These are phyloP conservation scores for Hephaestus fuliginosus DNA, from an alignment of 2,797 vertebrate genomes.

Conservation along the genomic window DNA sequence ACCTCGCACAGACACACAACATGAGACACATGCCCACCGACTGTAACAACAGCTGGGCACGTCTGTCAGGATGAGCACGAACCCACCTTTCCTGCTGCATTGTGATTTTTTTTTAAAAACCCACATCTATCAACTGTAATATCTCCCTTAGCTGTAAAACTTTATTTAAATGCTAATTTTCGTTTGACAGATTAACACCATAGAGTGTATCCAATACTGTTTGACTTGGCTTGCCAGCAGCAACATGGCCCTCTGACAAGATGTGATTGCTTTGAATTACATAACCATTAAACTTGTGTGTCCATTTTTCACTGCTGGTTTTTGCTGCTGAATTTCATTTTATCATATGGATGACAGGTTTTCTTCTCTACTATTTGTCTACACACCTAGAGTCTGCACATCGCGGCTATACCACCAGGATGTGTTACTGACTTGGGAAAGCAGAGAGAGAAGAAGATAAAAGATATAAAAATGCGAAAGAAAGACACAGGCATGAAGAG, in stretches of 20 bases:
- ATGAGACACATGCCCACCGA: background rate
- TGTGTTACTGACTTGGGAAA: background rate
- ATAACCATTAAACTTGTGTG: background rate
- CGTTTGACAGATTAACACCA: constrained; percentile 30
- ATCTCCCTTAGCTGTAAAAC: constrained; percentile 3
- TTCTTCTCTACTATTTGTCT: background rate
- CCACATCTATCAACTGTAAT: constrained; percentile 11
- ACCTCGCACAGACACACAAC: background rate
- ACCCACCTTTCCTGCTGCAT: constrained; percentile 12
- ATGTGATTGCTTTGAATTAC: constrained; percentile 6
- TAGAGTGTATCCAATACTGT: background rate
- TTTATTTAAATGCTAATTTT: constrained; percentile 48
- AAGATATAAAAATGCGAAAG: background rate
- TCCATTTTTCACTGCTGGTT: constrained; percentile 1
- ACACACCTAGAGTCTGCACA: background rate
- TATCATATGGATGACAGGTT: background rate
- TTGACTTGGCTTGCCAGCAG: background rate
- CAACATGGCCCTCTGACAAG: background rate
- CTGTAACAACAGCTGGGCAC: background rate
- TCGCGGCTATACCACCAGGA: background rate
- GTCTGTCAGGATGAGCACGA: constrained; percentile 1
- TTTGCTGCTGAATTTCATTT: constrained; percentile 7
- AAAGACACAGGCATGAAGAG: background rate
- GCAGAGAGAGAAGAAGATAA: background rate
- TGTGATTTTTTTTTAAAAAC: constrained; percentile 11